Conservation (phyloP, 2,888 invertebrate species). For the Sinopyrophorus schimmeli region DNA sequence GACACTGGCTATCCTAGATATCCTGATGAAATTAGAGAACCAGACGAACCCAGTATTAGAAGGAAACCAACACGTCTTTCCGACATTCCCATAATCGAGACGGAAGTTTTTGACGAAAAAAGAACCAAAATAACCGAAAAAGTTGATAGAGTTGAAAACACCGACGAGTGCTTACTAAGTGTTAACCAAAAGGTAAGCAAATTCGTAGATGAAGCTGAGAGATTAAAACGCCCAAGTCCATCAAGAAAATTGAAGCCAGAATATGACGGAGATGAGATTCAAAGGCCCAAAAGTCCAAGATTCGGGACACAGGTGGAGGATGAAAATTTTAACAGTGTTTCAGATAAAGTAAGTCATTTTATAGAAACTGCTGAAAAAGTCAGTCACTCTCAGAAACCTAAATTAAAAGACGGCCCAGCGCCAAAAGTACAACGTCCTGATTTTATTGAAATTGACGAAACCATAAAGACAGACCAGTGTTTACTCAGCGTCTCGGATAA, state of each 20-base stretch:
- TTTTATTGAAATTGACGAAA: slow-evolving; percentile 40
- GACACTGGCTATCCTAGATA: slow-evolving; percentile 68
- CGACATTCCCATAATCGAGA: slow-evolving; percentile 62
- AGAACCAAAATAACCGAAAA: slow-evolving; percentile 44
- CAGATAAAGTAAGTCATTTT: slow-evolving; percentile 60
- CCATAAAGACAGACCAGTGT: slow-evolving; percentile 57
- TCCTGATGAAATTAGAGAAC: slow-evolving; percentile 75
- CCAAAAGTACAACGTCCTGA: slow-evolving; percentile 38
- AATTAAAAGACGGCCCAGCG: slow-evolving; percentile 17
- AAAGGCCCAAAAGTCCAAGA: slow-evolving; percentile 48
- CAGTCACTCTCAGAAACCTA: slow-evolving; percentile 22
- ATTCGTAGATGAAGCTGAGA: slow-evolving; percentile 52
- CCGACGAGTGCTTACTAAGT: slow-evolving; percentile 60
- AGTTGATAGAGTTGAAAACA: slow-evolving; percentile 52
- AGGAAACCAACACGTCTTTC: slow-evolving; percentile 52
- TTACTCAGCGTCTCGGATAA: slow-evolving; percentile 63
- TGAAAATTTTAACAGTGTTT: slow-evolving; percentile 56
- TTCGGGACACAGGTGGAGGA: slow-evolving; percentile 54
- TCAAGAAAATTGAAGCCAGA: slow-evolving; percentile 54
- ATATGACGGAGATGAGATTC: slow-evolving; percentile 59
- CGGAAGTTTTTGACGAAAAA: slow-evolving; percentile 50
- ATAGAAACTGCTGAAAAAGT: slow-evolving; percentile 38
- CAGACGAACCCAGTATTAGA: slow-evolving; percentile 64
- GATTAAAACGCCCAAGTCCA: slow-evolving; percentile 48
- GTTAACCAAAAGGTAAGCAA: slow-evolving; percentile 62